These are phyloP conservation scores for Tenthredo mesomela DNA, from an alignment of 2,888 invertebrate genomes.

Conservation along the genomic window DNA sequence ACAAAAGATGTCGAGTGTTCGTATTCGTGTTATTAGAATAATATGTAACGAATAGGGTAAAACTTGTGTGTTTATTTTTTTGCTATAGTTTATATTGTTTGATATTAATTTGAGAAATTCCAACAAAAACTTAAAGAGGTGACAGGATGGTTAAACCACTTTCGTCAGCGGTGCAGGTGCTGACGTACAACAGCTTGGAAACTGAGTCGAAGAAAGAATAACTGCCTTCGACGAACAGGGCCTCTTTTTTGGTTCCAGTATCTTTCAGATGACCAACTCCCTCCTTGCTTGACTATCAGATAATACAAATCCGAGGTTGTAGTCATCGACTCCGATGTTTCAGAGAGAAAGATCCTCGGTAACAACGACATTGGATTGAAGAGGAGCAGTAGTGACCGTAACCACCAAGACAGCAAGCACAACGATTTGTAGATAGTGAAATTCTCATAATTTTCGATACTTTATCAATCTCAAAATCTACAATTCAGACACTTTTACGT, in stretches of 20 bases:
- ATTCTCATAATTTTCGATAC: background rate
- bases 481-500: background rate
- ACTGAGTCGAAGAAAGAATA: slow-evolving; percentile 63
- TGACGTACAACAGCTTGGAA: background rate
- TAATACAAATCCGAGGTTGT: slow-evolving; percentile 1
- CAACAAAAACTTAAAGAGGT: background rate
- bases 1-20: no score
- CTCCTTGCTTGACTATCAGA: background rate
- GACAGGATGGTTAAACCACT: background rate
- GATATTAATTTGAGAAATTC: background rate
- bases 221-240: slow-evolving; percentile 65
- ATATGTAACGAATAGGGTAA: no score
- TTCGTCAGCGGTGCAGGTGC: background rate
- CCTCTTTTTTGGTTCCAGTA: slow-evolving; percentile 61
- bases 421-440: background rate
- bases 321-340: background rate
- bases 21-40: no score
- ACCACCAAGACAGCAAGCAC: background rate
- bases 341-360: background rate
- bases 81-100: background rate
- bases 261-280: slow-evolving; percentile 56
- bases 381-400: background rate
- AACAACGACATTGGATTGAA: background rate
- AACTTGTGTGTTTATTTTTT: background rate
- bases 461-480: background rate